phyloP scores from a whole-genome alignment of 2,888 invertebrate genomes.

The Ariolimax columbianus region DNA sequence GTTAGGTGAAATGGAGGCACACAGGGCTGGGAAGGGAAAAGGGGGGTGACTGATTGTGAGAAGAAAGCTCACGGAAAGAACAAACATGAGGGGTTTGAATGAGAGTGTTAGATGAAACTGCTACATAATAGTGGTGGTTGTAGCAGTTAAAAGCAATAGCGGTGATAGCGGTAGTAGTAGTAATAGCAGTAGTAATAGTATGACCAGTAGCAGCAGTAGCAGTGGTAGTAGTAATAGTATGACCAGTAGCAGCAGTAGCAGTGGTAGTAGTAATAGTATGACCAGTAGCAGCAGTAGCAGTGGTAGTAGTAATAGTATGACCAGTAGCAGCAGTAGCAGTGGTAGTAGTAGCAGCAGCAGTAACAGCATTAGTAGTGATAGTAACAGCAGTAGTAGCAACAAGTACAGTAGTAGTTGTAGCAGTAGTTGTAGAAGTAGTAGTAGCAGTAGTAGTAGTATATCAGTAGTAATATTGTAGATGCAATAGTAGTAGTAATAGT shows the following conservation, averaged over 20 bases:
- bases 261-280: background rate
- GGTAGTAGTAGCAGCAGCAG: background rate
- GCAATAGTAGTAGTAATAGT: too few relatives aligned
- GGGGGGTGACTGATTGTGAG: background rate
- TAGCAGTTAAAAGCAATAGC: background rate
- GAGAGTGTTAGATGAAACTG: background rate
- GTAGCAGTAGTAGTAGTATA: too few relatives aligned
- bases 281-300: conserved; percentile 2
- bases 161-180: background rate
- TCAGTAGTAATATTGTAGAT: too few relatives aligned
- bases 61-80: background rate
- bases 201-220: background rate
- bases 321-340: background rate
- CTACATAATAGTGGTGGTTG: too few relatives aligned
- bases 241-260: background rate
- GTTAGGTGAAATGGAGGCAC: too few relatives aligned
- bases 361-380: background rate
- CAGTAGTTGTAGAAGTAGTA: background rate
- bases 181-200: background rate
- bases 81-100: background rate
- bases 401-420: too few relatives aligned
- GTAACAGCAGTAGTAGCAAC: background rate
- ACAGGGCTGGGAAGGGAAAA: too few relatives aligned
- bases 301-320: background rate
- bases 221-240: background rate